Evolutionary conservation across 2,113 vertebrate genomes (phyloP), one percentile per base, ranked within the genome.

Genomic region (Cyanocitta stelleri): DNA sequence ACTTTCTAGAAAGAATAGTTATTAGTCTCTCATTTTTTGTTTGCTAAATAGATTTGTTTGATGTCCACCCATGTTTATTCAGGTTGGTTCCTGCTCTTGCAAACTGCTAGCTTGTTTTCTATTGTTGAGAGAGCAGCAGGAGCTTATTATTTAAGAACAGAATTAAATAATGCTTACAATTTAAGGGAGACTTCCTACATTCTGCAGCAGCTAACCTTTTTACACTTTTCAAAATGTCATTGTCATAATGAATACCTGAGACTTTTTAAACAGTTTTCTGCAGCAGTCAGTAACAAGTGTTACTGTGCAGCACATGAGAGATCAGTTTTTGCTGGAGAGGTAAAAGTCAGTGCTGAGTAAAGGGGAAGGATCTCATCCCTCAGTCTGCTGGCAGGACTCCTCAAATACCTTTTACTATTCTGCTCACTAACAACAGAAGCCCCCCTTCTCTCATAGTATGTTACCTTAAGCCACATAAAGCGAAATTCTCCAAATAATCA

Each of bases 121-220:
- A 87, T 71, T 87, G 52, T 84, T 96, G 90, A 88, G 95, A 94
- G 55, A 61, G 23, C 13, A 3, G 64, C 75, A 93, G 95, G 81
- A 78, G 22, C 10, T 30, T 44, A 83, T 7, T 56, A 77, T 78
- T 87, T 48, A 56, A 78, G 64, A 89, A 84, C 16, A 94, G 64
- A 80, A 87, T 91, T 92, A 95, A 96, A 77, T 93, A 84, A 93
- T 79, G 90, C 61, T 92, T 90, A 23, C 13, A 43, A 89, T 95
- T 87, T 72, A 51, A 72, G 35, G 30, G n/a, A 88, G 33, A n/a
- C 55, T 95, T 95, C 86, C 59, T 91, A 63, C 13, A 3, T 95
- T 92, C 81, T 94, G 62, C 39, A 41, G 39, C 39, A 41, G 39
- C 39, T 41, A 41, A 41, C 63, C 37, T 87, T 94, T 96, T 94